Evolutionary conservation across 2,797 vertebrate genomes (phyloP).

Genomic region (Crenuchus spilurus): DNA sequence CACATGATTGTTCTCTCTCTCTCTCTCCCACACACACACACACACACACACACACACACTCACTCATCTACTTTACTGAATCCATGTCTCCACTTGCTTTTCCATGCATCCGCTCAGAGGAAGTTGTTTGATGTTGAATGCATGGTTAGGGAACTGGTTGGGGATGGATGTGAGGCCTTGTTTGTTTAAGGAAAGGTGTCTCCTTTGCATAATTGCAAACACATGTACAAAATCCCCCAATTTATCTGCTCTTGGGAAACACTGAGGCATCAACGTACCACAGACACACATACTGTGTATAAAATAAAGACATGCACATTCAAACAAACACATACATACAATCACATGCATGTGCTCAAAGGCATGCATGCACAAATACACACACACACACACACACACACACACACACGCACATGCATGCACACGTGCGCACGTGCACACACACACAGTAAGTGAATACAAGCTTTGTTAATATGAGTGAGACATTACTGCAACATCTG

Average conservation of each 20-base stretch:
- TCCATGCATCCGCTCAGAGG: slow-evolving; percentile 33
- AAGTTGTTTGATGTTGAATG: slow-evolving; percentile 44
- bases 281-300: background rate
- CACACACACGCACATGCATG: background rate
- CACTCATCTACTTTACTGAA: no score
- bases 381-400: slow-evolving; percentile 1
- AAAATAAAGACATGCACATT: slow-evolving; percentile 14
- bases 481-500: background rate
- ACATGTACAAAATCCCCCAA: slow-evolving; percentile 38
- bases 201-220: slow-evolving; percentile 54
- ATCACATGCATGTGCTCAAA: background rate
- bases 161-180: background rate
- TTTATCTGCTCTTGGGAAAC: slow-evolving; percentile 3
- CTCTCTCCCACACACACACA: no score
- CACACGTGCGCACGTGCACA: background rate
- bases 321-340: slow-evolving; percentile 9
- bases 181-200: slow-evolving; percentile 46
- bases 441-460: background rate
- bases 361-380: no score
- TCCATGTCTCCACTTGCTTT: slow-evolving; percentile 21
- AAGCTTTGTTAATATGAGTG: background rate
- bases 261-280: background rate
- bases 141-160: background rate
- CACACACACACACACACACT: no score
- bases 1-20: no score